phyloP scores from a whole-genome alignment of 2,113 vertebrate species.

The Strigops habroptila region DNA sequence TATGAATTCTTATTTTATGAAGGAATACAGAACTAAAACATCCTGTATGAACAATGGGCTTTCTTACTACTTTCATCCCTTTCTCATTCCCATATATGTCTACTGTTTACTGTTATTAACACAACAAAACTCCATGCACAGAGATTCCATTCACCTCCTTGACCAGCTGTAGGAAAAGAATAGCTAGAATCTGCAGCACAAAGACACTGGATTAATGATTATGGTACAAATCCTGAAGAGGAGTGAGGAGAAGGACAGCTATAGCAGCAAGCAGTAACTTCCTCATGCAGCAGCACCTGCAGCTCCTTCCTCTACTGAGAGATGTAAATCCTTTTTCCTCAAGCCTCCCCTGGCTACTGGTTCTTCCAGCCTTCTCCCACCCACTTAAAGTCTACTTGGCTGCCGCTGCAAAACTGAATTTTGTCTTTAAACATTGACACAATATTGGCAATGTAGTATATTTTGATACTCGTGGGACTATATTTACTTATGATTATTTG shows the following conservation, averaged over 20 bases:
- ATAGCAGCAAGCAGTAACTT: neutral
- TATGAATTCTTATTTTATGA: neutral
- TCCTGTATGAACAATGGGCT: neutral
- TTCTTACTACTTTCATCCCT: neutral
- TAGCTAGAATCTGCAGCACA: neutral
- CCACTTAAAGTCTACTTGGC: neutral
- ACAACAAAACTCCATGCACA: neutral
- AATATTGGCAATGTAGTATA: neutral
- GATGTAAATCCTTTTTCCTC: neutral
- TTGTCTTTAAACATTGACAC: neutral
- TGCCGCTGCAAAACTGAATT: neutral
- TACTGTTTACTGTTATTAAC: neutral
- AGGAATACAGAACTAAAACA: neutral
- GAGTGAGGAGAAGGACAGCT: neutral
- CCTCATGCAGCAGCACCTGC: neutral
- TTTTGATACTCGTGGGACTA: neutral
- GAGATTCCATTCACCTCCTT: neutral
- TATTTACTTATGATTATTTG: neutral
- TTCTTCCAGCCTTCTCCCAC: neutral
- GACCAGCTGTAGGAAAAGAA: neutral
- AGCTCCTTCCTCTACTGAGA: neutral
- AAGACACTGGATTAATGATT: neutral
- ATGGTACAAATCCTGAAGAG: neutral
- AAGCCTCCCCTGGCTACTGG: neutral
- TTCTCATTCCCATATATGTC: neutral